Percentiles rank a stretch among this genome's conserved stretches.
These are phyloP conservation scores for Pyrocephalus nanus DNA, from an alignment of 2,797 vertebrate genomes.

Conservation along the genomic window DNA sequence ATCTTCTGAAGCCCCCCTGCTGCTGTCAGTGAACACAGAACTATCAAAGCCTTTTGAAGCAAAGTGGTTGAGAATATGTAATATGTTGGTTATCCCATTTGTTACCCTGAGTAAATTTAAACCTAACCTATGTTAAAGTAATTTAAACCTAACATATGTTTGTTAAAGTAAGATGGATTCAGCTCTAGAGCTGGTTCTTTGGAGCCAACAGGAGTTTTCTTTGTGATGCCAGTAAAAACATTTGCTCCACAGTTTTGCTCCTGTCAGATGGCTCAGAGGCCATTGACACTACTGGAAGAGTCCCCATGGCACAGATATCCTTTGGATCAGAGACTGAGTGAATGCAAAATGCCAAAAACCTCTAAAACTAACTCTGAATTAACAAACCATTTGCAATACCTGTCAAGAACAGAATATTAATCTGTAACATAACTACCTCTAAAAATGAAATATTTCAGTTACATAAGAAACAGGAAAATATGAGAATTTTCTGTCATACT, in stretches of 20 bases:
- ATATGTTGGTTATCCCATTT: not conserved
- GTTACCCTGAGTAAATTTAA: not conserved
- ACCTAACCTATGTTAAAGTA: not conserved
- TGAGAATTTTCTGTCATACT: not conserved
- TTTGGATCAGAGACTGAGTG: not conserved
- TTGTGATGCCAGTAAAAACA: not conserved
- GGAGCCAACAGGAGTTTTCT: not conserved
- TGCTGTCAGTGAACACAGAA: not conserved
- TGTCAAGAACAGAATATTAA: not conserved
- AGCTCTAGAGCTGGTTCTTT: not conserved
- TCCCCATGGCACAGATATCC: not conserved
- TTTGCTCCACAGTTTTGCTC: not conserved
- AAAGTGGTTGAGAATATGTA: not conserved
- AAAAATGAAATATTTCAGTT: constrained; percentile 13
- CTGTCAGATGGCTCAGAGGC: not conserved
- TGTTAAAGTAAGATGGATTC: not conserved
- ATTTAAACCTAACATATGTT: not conserved
- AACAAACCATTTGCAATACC: not conserved
- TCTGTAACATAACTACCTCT: not conserved
- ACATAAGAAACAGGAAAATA: constrained; percentile 10
- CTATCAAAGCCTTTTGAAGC: not conserved
- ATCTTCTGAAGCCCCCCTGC: not conserved
- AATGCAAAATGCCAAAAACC: not conserved
- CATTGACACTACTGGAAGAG: not conserved
- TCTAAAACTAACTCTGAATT: not conserved